These are phyloP conservation scores for Pelecanoides urinatrix DNA, from an alignment of 2,113 vertebrate genomes.

Conservation along the genomic window DNA sequence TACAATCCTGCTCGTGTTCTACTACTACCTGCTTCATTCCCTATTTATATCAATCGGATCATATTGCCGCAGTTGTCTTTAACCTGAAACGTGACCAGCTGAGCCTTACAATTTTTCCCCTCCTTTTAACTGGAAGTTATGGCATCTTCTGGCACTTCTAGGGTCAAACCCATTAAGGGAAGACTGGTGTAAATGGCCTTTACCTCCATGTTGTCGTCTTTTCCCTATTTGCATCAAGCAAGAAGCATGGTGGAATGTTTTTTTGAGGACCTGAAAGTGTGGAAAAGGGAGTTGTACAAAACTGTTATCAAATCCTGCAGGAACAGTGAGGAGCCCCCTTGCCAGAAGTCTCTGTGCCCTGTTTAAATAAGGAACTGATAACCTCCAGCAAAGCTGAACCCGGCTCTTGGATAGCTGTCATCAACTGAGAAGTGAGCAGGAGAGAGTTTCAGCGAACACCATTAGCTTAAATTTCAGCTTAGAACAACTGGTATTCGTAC, in stretches of 20 bases:
- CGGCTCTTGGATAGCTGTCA: background rate
- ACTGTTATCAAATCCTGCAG: background rate
- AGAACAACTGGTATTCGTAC: background rate
- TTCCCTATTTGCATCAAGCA: background rate
- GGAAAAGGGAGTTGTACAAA: background rate
- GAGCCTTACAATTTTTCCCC: background rate
- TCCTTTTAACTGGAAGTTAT: background rate
- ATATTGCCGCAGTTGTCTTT: background rate
- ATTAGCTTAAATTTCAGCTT: background rate
- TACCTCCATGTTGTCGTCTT: background rate
- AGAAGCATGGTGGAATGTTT: background rate
- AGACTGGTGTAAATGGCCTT: background rate
- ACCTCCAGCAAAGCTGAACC: background rate
- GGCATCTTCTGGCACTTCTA: background rate
- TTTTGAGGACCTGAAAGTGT: background rate
- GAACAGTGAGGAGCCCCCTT: background rate
- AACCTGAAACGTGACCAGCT: background rate
- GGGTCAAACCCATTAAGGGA: background rate
- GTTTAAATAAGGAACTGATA: background rate
- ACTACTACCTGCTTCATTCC: background rate
- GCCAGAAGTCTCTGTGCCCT: background rate
- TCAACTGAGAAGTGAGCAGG: background rate
- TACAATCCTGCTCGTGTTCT: background rate
- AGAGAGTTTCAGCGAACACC: background rate
- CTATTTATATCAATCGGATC: background rate